These are phyloP conservation scores for Ceratina calcarata DNA, from an alignment of 1,140 invertebrate species.

Conservation along the genomic window DNA sequence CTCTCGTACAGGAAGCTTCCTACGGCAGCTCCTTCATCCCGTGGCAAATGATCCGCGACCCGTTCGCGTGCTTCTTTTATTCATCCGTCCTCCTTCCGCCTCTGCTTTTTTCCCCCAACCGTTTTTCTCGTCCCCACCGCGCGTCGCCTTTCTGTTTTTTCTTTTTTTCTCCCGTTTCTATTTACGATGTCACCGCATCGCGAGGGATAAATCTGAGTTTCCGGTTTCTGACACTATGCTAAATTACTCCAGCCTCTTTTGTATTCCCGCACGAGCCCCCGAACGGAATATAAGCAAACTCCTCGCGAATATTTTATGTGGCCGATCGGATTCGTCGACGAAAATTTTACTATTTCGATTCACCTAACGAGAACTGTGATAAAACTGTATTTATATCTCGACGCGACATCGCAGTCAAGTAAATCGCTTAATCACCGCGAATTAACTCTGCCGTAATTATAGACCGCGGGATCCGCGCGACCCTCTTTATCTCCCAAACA, in stretches of 20 bases:
- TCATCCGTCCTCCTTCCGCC: background rate
- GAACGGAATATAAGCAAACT: too few species aligned
- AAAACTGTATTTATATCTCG: too few species aligned
- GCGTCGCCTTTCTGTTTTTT: too few species aligned
- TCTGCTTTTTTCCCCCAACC: too few species aligned
- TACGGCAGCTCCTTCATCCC: constrained; percentile 60
- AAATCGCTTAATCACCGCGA: background rate
- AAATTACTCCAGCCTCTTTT: background rate
- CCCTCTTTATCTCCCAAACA: background rate
- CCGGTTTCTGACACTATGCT: constrained; percentile 10
- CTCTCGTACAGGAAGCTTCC: constrained; percentile 57
- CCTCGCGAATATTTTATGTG: too few species aligned
- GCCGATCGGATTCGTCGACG: too few species aligned
- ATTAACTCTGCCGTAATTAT: background rate
- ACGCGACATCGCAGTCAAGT: too few species aligned
- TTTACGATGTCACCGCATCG: constrained; percentile 40
- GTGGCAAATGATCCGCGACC: constrained; percentile 64
- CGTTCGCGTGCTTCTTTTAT: constrained; percentile 31
- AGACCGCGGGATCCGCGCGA: background rate
- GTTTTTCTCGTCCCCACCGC: too few species aligned
- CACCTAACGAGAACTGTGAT: too few species aligned
- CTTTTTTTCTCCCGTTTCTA: background rate
- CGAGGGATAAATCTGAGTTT: constrained; percentile 43
- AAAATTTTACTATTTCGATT: too few species aligned
- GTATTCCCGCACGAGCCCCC: too few species aligned